Percentiles rank a stretch among this genome's conserved stretches.
Conservation (phyloP, 2,888 invertebrate genomes). For the Limnephilus auricula region DNA sequence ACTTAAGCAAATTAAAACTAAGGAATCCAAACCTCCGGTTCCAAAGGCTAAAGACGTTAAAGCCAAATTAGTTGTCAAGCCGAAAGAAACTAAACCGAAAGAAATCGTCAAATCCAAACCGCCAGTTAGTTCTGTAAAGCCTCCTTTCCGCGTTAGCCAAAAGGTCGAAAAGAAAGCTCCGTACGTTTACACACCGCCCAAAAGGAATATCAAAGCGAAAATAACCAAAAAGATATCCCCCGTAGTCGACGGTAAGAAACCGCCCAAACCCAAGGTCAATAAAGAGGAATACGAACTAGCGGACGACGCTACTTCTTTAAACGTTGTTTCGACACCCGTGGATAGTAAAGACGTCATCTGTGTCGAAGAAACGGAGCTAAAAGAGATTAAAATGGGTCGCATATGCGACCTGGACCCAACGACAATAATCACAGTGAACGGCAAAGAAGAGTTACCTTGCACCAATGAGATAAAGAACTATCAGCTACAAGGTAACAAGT, state of each 20-base stretch:
- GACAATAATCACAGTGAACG: conserved; percentile 78
- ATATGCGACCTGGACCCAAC: conserved; percentile 73
- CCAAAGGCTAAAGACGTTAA: conserved; percentile 71
- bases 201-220: conserved; percentile 67
- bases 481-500: conserved; percentile 66
- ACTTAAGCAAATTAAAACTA: conserved; percentile 54
- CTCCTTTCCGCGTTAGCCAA: conserved; percentile 46
- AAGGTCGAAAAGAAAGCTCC: conserved; percentile 63
- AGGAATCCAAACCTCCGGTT: conserved; percentile 68
- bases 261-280: conserved; percentile 67
- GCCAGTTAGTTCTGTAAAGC: conserved; percentile 70
- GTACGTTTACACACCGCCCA: conserved; percentile 53
- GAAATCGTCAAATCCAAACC: conserved; percentile 69
- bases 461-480: conserved; percentile 72
- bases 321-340: conserved; percentile 67
- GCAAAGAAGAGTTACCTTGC: conserved; percentile 84
- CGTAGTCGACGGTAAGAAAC: conserved; percentile 62
- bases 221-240: conserved; percentile 57
- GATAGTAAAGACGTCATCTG: conserved; percentile 62
- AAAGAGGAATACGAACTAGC: conserved; percentile 78
- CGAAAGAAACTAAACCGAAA: conserved; percentile 52
- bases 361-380: conserved; percentile 65
- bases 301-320: conserved; percentile 75
- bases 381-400: conserved; percentile 74
- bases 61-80: conserved; percentile 53